A percentile compares a stretch with the other conserved stretches of the same genome.
These are phyloP conservation scores for Plectropomus leopardus DNA, from an alignment of 2,113 vertebrate genomes.

Conservation along the genomic window DNA sequence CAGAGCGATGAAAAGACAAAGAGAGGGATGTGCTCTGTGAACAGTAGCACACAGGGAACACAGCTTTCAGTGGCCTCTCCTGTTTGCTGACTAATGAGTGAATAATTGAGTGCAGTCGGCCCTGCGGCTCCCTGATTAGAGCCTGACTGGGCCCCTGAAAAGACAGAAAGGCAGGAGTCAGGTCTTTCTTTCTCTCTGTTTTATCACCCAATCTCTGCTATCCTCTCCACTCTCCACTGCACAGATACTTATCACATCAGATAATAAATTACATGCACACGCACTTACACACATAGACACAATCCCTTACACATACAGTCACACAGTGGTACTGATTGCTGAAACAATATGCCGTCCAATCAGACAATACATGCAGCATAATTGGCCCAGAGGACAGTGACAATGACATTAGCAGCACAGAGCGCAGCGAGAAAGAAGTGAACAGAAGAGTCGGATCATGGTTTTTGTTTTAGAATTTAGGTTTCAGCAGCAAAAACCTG, in stretches of 20 bases:
- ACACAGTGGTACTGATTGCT: conserved; percentile 56
- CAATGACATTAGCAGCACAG: conserved; percentile 71
- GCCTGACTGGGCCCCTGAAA: conserved; percentile 74
- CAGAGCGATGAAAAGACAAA: conserved; percentile 45
- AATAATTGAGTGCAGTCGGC: conserved; percentile 73
- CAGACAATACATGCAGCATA: conserved; percentile 72
- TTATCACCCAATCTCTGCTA: conserved; percentile 79
- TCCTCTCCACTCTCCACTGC: conserved; percentile 68
- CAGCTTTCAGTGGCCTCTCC: conserved; percentile 57
- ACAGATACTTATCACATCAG: conserved; percentile 81
- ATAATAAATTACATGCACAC: conserved; percentile 69
- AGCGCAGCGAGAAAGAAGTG: conserved; percentile 31
- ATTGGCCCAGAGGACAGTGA: conserved; percentile 73
- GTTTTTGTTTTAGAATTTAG: conserved; percentile 69
- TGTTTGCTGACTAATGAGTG: conserved; percentile 78
- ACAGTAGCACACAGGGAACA: conserved; percentile 43
- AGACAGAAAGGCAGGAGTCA: conserved; percentile 83
- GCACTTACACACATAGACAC: conserved; percentile 58
- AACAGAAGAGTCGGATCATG: conserved; percentile 42
- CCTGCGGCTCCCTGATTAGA: conserved; percentile 74
- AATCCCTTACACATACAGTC: conserved; percentile 50
- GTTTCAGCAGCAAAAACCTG: conserved; percentile 42
- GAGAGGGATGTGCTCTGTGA: conserved; percentile 32
- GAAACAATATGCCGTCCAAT: conserved; percentile 75
- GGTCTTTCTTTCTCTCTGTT: conserved; percentile 78